Conservation (phyloP, 2,888 invertebrate genomes). For the Metalampra italica region DNA sequence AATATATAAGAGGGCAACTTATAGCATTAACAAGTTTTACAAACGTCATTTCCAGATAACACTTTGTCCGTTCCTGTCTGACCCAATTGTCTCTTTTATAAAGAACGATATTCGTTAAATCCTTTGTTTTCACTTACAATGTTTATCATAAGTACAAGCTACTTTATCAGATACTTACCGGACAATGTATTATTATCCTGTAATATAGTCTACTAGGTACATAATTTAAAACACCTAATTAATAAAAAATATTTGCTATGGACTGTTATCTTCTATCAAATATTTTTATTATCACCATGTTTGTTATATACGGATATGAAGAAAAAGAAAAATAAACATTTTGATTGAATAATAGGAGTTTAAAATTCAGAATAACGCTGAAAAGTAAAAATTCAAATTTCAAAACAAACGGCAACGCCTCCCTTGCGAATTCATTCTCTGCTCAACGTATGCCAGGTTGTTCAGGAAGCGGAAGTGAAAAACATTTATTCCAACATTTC, state of each 20-base stretch:
- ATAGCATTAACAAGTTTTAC: background rate
- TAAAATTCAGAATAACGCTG: background rate
- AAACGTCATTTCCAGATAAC: background rate
- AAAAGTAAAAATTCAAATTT: conserved; percentile 5
- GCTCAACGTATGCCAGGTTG: background rate
- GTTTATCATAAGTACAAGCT: background rate
- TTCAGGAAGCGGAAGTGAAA: conserved; percentile 2
- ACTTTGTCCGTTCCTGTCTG: background rate
- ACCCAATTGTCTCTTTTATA: background rate
- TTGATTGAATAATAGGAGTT: background rate
- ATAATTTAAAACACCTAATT: too few relatives aligned
- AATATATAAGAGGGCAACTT: background rate
- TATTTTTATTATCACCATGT: too few relatives aligned
- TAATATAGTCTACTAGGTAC: too few relatives aligned
- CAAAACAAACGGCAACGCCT: conserved; percentile 2
- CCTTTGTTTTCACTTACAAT: background rate
- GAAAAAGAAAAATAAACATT: too few relatives aligned
- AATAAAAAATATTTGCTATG: too few relatives aligned
- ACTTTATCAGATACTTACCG: too few relatives aligned
- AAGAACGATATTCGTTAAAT: background rate
- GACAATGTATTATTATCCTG: too few relatives aligned
- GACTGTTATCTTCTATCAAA: too few relatives aligned
- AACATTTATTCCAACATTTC: conserved; percentile 14
- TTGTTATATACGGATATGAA: too few relatives aligned
- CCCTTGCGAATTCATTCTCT: conserved; percentile 2